Base-by-base conservation (phyloP, 2,797 vertebrate species). In the Sebastes variabilis region DNA sequence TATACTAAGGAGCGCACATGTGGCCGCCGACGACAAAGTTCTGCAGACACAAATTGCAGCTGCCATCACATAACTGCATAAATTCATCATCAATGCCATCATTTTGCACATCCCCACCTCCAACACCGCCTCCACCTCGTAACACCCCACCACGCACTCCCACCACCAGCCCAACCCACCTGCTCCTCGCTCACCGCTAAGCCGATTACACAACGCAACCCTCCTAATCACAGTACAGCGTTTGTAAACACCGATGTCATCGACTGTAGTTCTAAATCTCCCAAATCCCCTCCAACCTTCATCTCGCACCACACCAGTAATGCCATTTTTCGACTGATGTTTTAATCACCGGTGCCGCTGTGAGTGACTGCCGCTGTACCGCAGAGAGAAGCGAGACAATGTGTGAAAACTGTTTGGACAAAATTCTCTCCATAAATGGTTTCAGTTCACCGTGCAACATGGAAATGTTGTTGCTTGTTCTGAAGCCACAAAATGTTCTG, bases 51-150 rank as follows among this genome's bases (percentile, higher is more conserved):
- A 88, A 84, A 88, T 64, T 81, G 74, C 81, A 85, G 88, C 78
- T 81, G 76, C 81, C 67, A 70, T 68, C 75, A 60, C 75, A 84
- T 36, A 96, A 96, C 93, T 93, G 94, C 93, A 95, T 95, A 92
- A 59, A 88, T 90, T 80, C 94, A 94, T 95, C 89, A 96, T 94
- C 95, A 94, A 93, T 96, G 95, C 94, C 95, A 97, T 96, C 79
- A 72, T 79, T 91, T 89, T 81, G 67, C 83, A 89, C 79, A 80
- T 87, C 69, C 69, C 79, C 85, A 87, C 85, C 83, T 85, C 75
- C 75, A 75, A 67, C 86, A 38, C 77, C 59, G 60, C 82, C 82
- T 79, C 87, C 84, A 70, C 77, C 81, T 84, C 27, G 6, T 32
- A 79, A 80, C 81, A 79, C 75, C 79, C 79, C 69, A 20, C 73